Percentiles rank a stretch among this genome's conserved stretches.
phyloP scores from a whole-genome alignment of 2,113 vertebrate genomes.

The Cettia cetti region DNA sequence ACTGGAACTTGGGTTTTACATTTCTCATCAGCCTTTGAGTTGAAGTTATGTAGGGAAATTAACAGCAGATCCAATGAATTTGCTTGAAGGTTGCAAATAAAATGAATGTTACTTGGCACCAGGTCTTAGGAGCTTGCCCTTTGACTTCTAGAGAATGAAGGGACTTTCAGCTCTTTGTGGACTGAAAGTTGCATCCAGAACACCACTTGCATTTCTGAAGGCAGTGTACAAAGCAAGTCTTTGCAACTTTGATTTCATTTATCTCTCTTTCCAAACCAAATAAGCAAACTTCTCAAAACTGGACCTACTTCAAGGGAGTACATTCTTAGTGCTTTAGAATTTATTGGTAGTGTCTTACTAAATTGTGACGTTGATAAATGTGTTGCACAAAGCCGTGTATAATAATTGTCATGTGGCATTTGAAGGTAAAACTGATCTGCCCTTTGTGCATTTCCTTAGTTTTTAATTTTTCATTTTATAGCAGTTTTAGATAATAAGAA shows the following conservation, averaged over 20 bases:
- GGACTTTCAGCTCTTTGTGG: background rate
- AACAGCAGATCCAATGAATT: background rate
- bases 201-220: background rate
- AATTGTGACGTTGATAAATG: background rate
- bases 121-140: background rate
- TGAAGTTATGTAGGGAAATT: background rate
- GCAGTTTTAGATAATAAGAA: slow-evolving; percentile 14
- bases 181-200: background rate
- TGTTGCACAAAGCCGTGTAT: background rate
- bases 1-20: background rate
- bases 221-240: background rate
- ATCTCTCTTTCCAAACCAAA: background rate
- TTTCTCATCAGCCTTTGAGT: background rate
- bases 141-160: background rate
- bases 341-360: background rate
- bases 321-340: background rate
- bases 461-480: slow-evolving; percentile 29
- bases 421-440: background rate
- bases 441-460: slow-evolving; percentile 32
- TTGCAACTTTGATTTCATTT: background rate
- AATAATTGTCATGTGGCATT: background rate
- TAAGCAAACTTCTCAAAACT: background rate
- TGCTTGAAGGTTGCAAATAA: background rate
- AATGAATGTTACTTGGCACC: background rate
- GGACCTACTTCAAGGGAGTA: background rate